Evolutionary conservation across 2,797 vertebrate genomes (phyloP).

Genomic region (Anas bahamensis): DNA sequence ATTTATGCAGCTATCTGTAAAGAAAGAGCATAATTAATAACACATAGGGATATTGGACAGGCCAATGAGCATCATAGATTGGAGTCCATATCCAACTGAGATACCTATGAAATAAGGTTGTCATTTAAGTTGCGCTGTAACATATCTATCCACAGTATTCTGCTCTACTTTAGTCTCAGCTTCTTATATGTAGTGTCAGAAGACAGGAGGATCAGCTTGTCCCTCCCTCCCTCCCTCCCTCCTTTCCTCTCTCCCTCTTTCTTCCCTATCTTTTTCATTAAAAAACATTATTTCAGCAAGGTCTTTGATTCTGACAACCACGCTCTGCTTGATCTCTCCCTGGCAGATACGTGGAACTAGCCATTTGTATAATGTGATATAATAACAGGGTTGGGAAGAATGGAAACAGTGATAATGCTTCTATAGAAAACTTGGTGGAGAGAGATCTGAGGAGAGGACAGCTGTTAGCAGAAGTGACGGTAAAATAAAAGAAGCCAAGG

Average conservation of each 20-base stretch:
- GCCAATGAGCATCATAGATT: neutral
- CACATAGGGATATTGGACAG: neutral
- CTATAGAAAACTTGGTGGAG: neutral
- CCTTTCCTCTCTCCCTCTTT: neutral
- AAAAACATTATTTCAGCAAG: neutral
- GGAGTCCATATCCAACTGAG: neutral
- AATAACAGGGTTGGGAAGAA: neutral
- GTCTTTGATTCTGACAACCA: neutral
- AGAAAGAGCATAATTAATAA: neutral
- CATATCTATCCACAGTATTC: neutral
- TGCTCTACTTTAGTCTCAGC: neutral
- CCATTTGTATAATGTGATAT: neutral
- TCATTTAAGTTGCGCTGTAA: neutral
- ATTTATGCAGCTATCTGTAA: neutral
- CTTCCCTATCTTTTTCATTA: neutral
- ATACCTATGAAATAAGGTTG: neutral
- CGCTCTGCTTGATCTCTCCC: neutral
- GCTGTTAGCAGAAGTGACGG: neutral
- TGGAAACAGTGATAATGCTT: neutral
- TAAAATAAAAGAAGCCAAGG: neutral
- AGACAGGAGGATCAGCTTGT: neutral
- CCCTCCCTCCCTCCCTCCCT: neutral
- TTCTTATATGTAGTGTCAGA: neutral
- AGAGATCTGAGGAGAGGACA: neutral
- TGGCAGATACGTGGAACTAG: neutral